Conservation (phyloP, 2,113 vertebrate species). For the Piprites chloris region DNA sequence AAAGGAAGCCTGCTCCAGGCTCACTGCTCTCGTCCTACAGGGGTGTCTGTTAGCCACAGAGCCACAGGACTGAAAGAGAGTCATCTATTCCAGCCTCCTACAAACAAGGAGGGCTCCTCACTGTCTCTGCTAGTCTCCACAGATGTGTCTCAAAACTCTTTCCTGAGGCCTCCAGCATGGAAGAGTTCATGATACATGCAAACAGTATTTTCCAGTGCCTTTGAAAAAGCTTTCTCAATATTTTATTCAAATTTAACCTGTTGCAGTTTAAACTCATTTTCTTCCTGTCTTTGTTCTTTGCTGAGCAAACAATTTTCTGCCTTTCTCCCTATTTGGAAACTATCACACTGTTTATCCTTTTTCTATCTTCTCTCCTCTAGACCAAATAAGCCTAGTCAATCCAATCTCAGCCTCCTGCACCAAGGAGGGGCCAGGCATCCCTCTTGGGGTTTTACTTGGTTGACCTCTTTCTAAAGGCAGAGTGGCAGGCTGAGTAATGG, state of each 20-base stretch:
- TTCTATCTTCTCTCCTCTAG: background rate
- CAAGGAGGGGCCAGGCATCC: background rate
- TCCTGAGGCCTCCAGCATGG: background rate
- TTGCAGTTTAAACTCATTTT: background rate
- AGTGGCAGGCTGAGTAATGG: accelerated
- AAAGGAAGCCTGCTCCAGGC: background rate
- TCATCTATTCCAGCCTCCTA: background rate
- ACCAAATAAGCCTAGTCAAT: background rate
- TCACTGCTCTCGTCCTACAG: background rate
- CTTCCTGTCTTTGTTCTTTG: background rate
- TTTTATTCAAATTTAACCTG: background rate
- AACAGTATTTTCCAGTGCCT: background rate
- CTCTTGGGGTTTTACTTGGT: background rate
- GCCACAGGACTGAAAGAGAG: background rate
- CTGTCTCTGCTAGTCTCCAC: background rate
- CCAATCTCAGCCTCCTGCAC: background rate
- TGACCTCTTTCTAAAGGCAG: background rate
- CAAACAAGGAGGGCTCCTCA: background rate
- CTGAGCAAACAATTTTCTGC: background rate
- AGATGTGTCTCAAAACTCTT: background rate
- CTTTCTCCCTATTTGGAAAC: background rate
- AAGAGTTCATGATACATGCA: background rate
- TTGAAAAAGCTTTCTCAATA: background rate
- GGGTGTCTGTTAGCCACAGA: background rate
- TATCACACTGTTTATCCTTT: background rate